These are phyloP conservation scores for Papilio dardanus DNA, from an alignment of 1,140 invertebrate species.

Conservation along the genomic window DNA sequence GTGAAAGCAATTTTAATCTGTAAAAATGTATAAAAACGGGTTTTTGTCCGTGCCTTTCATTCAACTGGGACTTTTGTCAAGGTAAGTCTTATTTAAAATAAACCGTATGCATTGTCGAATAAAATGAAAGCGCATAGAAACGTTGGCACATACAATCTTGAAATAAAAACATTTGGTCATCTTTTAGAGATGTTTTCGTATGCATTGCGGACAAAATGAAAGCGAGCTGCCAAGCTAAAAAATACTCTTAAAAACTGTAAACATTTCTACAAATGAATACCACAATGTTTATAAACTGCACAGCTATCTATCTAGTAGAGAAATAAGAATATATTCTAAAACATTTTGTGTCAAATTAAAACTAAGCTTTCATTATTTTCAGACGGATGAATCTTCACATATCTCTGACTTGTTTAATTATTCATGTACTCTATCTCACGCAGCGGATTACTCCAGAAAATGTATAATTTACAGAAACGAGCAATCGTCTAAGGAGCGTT, in stretches of 20 bases:
- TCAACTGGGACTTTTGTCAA: not conserved
- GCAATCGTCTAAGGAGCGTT: not conserved
- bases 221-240: not conserved
- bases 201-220: not conserved
- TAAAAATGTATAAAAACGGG: too few relatives aligned
- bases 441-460: not conserved
- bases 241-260: not conserved
- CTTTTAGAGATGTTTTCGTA: not conserved
- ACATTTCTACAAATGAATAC: not conserved
- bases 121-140: not conserved
- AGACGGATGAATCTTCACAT: not conserved
- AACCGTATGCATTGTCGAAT: not conserved
- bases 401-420: not conserved
- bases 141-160: not conserved
- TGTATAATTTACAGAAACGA: not conserved
- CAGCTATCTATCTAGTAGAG: not conserved
- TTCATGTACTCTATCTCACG: not conserved
- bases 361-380: not conserved
- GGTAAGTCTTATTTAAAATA: not conserved
- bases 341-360: not conserved
- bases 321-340: not conserved
- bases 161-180: conserved; percentile 7
- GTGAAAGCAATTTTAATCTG: too few relatives aligned
- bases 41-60: too few relatives aligned
- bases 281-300: not conserved